These are phyloP conservation scores for Cathartes aura DNA, from an alignment of 2,113 vertebrate species.

Conservation along the genomic window DNA sequence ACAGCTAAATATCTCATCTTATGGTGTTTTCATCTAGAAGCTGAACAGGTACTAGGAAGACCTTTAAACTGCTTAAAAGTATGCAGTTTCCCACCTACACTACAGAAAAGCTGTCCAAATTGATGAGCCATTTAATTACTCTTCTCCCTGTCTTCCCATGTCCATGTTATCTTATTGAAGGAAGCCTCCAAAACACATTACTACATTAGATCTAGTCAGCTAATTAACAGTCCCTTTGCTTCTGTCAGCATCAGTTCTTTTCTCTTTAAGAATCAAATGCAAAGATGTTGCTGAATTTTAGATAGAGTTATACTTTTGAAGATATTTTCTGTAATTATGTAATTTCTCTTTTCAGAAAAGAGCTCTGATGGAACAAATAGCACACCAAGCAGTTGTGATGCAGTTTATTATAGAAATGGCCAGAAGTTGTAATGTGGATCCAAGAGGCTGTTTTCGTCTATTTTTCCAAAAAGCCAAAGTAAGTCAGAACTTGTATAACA, in stretches of 20 bases:
- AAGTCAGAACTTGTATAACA: slow-evolving; percentile 48
- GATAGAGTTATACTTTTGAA: neutral
- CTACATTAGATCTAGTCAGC: neutral
- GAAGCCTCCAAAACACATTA: neutral
- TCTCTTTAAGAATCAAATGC: neutral
- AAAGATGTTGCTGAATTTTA: neutral
- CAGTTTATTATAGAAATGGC: slow-evolving; percentile 96
- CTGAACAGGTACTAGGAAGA: slow-evolving; percentile 83
- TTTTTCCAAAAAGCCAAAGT: slow-evolving; percentile 97
- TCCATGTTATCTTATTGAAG: neutral
- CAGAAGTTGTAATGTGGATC: slow-evolving; percentile 87
- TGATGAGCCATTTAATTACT: neutral
- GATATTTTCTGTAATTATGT: neutral
- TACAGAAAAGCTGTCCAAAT: neutral
- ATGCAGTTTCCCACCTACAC: neutral
- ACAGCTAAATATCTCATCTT: slow-evolving; percentile 90
- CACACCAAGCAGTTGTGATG: slow-evolving; percentile 94
- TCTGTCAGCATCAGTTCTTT: neutral
- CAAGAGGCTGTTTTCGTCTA: slow-evolving; percentile 90
- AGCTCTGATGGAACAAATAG: slow-evolving; percentile 93
- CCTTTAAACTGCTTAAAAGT: slow-evolving; percentile 22
- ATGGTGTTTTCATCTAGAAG: slow-evolving; percentile 92
- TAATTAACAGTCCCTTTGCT: neutral
- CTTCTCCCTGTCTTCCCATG: neutral
- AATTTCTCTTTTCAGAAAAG: slow-evolving; percentile 82